Conservation (phyloP, 2,113 vertebrate genomes). For the Typhlomys cinereus region DNA sequence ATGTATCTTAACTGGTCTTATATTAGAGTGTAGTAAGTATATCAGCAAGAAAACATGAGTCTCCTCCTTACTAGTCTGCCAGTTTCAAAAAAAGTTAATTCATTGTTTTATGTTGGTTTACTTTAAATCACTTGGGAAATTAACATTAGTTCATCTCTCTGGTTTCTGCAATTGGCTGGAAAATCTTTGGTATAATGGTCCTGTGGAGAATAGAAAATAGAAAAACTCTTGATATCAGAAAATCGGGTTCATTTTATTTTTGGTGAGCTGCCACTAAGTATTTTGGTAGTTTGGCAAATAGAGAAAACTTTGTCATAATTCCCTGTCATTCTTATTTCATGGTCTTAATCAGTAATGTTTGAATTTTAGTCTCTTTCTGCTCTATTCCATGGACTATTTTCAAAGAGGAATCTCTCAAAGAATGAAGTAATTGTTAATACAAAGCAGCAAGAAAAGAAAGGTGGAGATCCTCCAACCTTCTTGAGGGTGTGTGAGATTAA, state of each 20-base stretch:
- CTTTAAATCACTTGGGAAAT: not conserved
- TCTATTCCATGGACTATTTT: not conserved
- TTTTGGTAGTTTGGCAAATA: not conserved
- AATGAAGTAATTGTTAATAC: not conserved
- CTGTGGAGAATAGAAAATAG: not conserved
- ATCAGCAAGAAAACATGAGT: not conserved
- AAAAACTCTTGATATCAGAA: not conserved
- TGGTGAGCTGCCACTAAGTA: not conserved
- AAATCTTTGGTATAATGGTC: not conserved
- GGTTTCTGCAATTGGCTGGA: not conserved
- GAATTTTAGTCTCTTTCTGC: not conserved
- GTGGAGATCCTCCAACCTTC: not conserved
- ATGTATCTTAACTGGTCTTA: not conserved
- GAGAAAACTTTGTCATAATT: not conserved
- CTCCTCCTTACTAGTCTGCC: not conserved
- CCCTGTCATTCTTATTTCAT: not conserved
- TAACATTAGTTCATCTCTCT: not conserved
- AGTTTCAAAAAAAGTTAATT: conserved; percentile 18
- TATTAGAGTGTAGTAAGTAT: conserved; percentile 44
- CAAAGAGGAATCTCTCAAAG: not conserved
- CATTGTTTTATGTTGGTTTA: not conserved
- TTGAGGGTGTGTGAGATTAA: not conserved
- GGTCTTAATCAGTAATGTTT: not conserved
- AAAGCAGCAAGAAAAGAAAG: conserved; percentile 16
- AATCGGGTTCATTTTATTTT: not conserved